A percentile compares a stretch with the other conserved stretches of the same genome.
Evolutionary conservation across 2,113 vertebrate genomes (phyloP).

Genomic region (Callocephalon fimbriatum): DNA sequence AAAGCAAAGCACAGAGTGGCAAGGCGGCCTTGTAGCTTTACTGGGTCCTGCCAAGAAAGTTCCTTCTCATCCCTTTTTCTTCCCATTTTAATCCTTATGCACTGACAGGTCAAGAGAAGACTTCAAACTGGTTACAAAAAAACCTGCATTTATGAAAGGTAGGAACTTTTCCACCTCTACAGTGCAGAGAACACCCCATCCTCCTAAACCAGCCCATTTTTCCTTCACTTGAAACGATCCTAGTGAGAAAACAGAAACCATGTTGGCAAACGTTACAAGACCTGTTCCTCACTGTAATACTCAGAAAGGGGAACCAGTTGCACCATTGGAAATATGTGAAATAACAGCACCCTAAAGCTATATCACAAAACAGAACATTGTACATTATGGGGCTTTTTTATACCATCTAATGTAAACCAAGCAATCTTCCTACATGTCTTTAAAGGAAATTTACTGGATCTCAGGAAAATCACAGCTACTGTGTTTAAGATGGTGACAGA

Average conservation of each 20-base stretch:
- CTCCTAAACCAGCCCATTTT: neutral
- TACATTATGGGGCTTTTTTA: neutral
- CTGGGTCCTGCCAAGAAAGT: neutral
- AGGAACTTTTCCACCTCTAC: neutral
- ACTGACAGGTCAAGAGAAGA: neutral
- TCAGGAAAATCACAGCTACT: neutral
- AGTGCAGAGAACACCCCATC: neutral
- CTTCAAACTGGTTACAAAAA: neutral
- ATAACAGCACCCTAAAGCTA: neutral
- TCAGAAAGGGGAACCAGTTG: neutral
- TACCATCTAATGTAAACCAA: neutral
- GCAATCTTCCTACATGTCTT: neutral
- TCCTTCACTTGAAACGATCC: neutral
- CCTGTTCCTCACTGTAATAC: neutral
- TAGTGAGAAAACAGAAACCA: neutral
- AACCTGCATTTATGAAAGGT: neutral
- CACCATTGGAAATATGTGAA: neutral
- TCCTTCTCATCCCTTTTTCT: neutral
- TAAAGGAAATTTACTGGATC: neutral
- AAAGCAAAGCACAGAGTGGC: neutral
- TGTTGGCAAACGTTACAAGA: neutral
- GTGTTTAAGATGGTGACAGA: neutral
- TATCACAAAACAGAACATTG: neutral
- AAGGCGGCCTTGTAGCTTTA: neutral
- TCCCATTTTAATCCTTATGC: neutral